Percentiles rank a stretch among this genome's conserved stretches.
These are phyloP conservation scores for Cottus gobio DNA, from an alignment of 2,113 vertebrate genomes.

Conservation along the genomic window DNA sequence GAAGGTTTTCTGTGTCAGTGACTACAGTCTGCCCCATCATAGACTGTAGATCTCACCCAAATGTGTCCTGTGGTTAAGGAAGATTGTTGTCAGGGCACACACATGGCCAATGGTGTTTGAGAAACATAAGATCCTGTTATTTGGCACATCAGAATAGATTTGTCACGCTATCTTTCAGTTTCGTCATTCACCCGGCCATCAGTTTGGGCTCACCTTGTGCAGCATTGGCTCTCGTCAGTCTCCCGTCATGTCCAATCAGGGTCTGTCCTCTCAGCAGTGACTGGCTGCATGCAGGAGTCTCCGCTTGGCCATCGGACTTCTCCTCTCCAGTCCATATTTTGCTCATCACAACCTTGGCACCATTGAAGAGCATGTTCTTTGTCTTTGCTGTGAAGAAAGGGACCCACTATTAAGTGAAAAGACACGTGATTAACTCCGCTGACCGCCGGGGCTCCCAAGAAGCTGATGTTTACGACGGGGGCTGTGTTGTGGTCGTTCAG, in stretches of 20 bases:
- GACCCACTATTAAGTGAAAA: not conserved
- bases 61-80: too few relatives aligned
- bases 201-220: constrained; percentile 63
- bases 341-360: constrained; percentile 78
- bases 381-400: constrained; percentile 76
- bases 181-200: not conserved
- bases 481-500: too few relatives aligned
- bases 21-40: not conserved
- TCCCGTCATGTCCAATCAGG: constrained; percentile 80
- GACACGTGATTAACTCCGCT: not conserved
- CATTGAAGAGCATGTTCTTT: constrained; percentile 80
- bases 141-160: not conserved
- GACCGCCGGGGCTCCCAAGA: not conserved
- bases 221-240: constrained; percentile 60
- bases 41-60: not conserved
- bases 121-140: not conserved
- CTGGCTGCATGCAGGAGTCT: constrained; percentile 37
- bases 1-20: not conserved
- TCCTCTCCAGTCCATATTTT: constrained; percentile 76
- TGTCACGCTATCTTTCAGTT: not conserved
- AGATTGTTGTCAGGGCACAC: too few relatives aligned
- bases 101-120: not conserved
- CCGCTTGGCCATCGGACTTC: constrained; percentile 11
- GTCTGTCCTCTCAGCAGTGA: constrained; percentile 81
- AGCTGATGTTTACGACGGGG: not conserved